Evolutionary conservation across 2,888 invertebrate genomes (phyloP), one percentile per base, ranked within the genome.

Genomic region (Meghimatium bilineatum): DNA sequence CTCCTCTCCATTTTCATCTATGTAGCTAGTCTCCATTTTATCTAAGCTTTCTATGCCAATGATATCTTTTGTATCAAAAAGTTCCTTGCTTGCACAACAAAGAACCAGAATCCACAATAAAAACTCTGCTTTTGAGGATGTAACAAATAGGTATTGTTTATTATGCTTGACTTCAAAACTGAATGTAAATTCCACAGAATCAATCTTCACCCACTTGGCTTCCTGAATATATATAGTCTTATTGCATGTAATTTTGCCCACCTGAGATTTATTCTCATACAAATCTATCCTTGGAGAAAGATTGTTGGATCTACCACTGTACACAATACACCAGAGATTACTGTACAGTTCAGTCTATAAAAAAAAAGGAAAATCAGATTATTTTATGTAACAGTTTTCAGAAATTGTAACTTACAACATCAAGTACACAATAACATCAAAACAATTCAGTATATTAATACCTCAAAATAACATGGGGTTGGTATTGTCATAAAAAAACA

Each of bases 151-250:
- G 26, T 82, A 75, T 26, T 66, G 75, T 32, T 82, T 82, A 44
- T 63, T 63, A 49, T 67, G 66, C 34, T 75, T 82, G 26, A 82
- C 66, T 44, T 82, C 82, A 82, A 82, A 69, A 32, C 82, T 69
- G 49, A 82, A 82, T 34, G 56, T n/a, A 23, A 23, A 34, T n/a
- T 82, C 82, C n/a, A 36, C 23, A 23, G 67, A 63, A 34, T 69
- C 77, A 10, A 38, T 36, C 32, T 26, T 52, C 23, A 36, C 36
- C 82, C 82, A 82, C 56, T 36, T 69, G 2, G 82, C 77, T 34
- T 76, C 67, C 26, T 77, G 67, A n/a, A 82, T 29, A 67, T 69
- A 77, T 36, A 82, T 82, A 12, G 75, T 77, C 36, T 77, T 80
- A 29, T 80, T 80, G 63, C 63, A 38, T 26, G 71, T 1, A 0